Evolutionary conservation across 2,888 invertebrate genomes (phyloP).

Genomic region (Torymus aiolomorphi): DNA sequence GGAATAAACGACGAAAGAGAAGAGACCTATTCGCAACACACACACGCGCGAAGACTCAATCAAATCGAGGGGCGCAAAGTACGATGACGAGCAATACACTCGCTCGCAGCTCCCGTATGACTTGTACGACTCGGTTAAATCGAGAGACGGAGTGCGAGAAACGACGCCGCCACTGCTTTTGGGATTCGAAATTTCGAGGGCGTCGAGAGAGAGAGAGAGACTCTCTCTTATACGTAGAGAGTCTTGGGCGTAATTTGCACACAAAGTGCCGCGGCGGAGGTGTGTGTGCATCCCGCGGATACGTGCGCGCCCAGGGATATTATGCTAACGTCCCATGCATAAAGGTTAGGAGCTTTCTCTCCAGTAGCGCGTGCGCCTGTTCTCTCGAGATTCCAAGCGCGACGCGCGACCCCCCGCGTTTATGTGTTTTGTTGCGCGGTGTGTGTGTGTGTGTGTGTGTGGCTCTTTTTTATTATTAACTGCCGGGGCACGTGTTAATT

Average conservation of each 20-base stretch:
- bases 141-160: slow-evolving; percentile 1
- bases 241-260: slow-evolving; percentile 73
- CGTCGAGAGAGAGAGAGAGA: slow-evolving; percentile 51
- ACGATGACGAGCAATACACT: slow-evolving; percentile 16
- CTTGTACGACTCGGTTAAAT: slow-evolving; percentile 34
- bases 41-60: slow-evolving; percentile 26
- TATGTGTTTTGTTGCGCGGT: too few species aligned
- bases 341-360: slow-evolving; percentile 56
- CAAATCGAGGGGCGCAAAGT: slow-evolving; percentile 42
- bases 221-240: slow-evolving; percentile 62
- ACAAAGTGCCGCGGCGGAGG: slow-evolving; percentile 70
- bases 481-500: too few species aligned
- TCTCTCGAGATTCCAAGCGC: not conserved
- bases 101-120: slow-evolving; percentile 2
- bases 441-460: too few species aligned
- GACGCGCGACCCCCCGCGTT: too few species aligned
- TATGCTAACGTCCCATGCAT: slow-evolving; percentile 70
- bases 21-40: not conserved
- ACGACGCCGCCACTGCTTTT: not conserved
- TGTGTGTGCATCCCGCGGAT: slow-evolving; percentile 55
- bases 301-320: slow-evolving; percentile 65
- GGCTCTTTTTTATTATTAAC: too few species aligned
- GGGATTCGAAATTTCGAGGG: slow-evolving; percentile 49
- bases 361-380: not conserved
- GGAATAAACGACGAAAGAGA: slow-evolving; percentile 2